Conservation (phyloP, 2,888 invertebrate species). For the Adineta ricciae region DNA sequence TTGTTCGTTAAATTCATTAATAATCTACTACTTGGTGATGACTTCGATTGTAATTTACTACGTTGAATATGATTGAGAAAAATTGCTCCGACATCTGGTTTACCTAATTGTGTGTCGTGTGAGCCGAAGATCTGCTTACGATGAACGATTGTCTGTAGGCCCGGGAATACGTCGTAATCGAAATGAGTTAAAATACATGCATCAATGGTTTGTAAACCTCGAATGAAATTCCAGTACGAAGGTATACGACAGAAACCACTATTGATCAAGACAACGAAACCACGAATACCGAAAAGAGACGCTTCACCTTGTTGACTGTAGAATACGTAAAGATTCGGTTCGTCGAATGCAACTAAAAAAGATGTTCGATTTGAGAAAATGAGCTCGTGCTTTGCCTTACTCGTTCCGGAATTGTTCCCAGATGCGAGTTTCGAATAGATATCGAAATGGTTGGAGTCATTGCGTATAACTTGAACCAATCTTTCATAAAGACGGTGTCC, state of each 20-base stretch:
- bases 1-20: not conserved
- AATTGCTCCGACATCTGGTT: constrained; percentile 89
- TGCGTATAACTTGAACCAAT: not conserved
- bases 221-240: constrained; percentile 92
- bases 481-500: not conserved
- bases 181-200: constrained; percentile 88
- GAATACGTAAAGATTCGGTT: constrained; percentile 86
- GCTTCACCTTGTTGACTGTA: constrained; percentile 91
- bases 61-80: constrained; percentile 76
- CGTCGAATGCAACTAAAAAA: not conserved
- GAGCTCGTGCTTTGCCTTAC: not conserved
- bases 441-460: not conserved
- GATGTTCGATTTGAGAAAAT: not conserved
- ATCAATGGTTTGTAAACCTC: constrained; percentile 74
- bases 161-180: constrained; percentile 80
- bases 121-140: constrained; percentile 60
- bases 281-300: constrained; percentile 88
- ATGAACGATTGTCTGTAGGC: constrained; percentile 75
- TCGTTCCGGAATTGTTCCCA: not conserved
- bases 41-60: constrained; percentile 42
- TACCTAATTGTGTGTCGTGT: constrained; percentile 59
- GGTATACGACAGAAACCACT: constrained; percentile 81
- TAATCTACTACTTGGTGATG: constrained; percentile 52
- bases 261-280: constrained; percentile 85
- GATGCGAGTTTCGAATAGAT: not conserved